phyloP scores from a whole-genome alignment of 2,888 invertebrate genomes.

The Polyommatus iphigenia region DNA sequence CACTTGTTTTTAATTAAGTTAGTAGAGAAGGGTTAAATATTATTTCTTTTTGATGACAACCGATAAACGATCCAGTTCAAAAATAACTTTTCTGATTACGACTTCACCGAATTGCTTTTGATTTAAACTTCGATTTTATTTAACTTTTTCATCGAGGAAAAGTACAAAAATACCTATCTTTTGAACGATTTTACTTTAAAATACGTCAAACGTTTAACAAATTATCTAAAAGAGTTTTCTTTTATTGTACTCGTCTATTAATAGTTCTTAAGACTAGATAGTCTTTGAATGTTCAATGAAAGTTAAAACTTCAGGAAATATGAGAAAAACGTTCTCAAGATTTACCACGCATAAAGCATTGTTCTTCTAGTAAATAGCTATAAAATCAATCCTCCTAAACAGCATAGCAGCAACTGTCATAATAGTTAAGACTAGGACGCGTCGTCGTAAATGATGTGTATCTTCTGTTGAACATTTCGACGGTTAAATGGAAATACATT shows the following conservation, averaged over 20 bases:
- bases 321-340: not conserved
- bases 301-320: not conserved
- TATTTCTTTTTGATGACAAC: constrained; percentile 76
- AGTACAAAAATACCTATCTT: not conserved
- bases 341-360: not conserved
- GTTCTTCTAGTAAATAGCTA: not conserved
- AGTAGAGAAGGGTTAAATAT: constrained; percentile 64
- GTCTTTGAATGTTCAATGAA: not conserved
- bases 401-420: not conserved
- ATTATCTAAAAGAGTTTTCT: not conserved
- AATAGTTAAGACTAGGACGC: not conserved
- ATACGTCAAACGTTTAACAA: not conserved
- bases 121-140: constrained; percentile 54
- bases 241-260: not conserved
- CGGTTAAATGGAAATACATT: constrained; percentile 9
- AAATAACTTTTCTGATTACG: constrained; percentile 61
- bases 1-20: constrained; percentile 71
- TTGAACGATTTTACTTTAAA: not conserved
- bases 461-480: not conserved
- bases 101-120: constrained; percentile 55
- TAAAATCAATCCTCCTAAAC: not conserved
- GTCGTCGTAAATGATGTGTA: not conserved
- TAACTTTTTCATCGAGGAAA: constrained; percentile 44
- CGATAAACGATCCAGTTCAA: constrained; percentile 70
- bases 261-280: not conserved